These are phyloP conservation scores for Pyrrhosoma nymphula DNA, from an alignment of 2,888 invertebrate species.

Conservation along the genomic window DNA sequence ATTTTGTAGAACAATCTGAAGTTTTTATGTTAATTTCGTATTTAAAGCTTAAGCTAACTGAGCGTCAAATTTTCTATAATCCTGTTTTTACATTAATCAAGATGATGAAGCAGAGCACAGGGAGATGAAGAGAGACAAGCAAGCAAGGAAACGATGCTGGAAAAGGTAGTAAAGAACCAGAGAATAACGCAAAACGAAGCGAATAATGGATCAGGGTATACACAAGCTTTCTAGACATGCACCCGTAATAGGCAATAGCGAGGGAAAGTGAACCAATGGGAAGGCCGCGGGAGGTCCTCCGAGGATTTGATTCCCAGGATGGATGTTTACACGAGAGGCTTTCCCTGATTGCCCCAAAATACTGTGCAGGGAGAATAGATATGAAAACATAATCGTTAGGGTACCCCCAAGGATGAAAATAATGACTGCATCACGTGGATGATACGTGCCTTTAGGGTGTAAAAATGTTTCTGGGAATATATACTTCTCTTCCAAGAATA, in stretches of 20 bases:
- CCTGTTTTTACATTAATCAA: too few relatives aligned
- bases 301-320: background rate
- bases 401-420: background rate
- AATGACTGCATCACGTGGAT: background rate
- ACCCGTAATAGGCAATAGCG: too few relatives aligned
- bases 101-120: too few relatives aligned
- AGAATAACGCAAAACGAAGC: too few relatives aligned
- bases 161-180: too few relatives aligned
- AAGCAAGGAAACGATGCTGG: background rate
- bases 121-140: background rate
- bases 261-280: background rate
- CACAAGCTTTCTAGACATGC: too few relatives aligned
- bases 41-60: too few relatives aligned
- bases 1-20: too few relatives aligned
- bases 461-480: background rate
- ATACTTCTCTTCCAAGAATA: background rate
- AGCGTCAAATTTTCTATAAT: too few relatives aligned
- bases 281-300: background rate
- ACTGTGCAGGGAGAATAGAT: background rate
- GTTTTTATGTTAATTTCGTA: too few relatives aligned
- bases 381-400: background rate
- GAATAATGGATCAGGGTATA: too few relatives aligned
- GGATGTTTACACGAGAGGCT: background rate
- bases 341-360: background rate
- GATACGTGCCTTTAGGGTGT: background rate